Conservation (phyloP, 2,888 invertebrate species). For the Escarpia spicata region DNA sequence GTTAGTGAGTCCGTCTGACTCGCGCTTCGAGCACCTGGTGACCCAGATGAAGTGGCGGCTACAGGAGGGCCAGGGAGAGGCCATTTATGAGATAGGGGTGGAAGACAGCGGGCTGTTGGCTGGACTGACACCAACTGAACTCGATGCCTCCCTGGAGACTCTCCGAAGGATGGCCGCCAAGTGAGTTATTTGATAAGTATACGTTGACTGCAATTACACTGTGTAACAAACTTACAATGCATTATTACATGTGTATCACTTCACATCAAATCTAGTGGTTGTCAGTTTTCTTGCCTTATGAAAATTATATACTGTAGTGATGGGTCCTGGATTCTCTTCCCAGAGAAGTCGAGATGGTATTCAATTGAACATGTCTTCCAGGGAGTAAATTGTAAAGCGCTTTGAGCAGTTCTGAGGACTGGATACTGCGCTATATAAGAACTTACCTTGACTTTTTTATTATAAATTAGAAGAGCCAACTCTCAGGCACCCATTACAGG, state of each 20-base stretch:
- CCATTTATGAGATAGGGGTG: slow-evolving; percentile 93
- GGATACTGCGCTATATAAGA: too few relatives aligned
- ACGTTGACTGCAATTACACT: too few relatives aligned
- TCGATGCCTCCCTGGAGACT: slow-evolving; percentile 89
- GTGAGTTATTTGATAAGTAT: neutral
- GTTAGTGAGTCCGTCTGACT: slow-evolving; percentile 88
- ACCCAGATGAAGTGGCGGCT: slow-evolving; percentile 99
- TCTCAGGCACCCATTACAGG: neutral
- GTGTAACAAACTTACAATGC: neutral
- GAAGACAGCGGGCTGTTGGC: slow-evolving; percentile 76
- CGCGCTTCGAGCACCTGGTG: slow-evolving; percentile 93
- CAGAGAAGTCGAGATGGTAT: too few relatives aligned
- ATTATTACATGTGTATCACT: neutral
- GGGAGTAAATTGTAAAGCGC: too few relatives aligned
- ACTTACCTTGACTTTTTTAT: too few relatives aligned
- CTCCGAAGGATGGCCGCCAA: slow-evolving; percentile 83
- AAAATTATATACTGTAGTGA: too few relatives aligned
- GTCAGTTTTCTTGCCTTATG: neutral
- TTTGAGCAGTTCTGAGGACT: too few relatives aligned
- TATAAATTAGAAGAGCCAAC: too few relatives aligned
- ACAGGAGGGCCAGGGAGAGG: slow-evolving; percentile 94
- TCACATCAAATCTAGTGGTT: neutral
- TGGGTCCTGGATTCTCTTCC: too few relatives aligned
- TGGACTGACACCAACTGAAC: slow-evolving; percentile 81
- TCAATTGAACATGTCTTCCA: too few relatives aligned